Conservation (phyloP, 35 echinoderm and acorn worm species). For the Acanthaster planci region DNA sequence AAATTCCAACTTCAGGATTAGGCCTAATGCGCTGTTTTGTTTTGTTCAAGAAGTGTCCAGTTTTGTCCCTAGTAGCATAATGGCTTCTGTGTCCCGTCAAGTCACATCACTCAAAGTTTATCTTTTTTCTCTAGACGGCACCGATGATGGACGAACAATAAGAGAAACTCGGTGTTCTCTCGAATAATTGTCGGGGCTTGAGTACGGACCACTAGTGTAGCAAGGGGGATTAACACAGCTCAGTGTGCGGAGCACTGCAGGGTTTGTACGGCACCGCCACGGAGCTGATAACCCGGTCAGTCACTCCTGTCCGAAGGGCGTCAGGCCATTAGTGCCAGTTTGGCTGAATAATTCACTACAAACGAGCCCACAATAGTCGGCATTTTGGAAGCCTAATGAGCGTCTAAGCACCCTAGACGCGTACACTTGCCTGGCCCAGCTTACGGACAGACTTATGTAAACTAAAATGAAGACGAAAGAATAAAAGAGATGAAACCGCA, state of each 20-base stretch:
- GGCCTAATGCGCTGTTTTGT: too few species aligned
- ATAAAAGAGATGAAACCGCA: neutral
- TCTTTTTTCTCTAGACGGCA: neutral
- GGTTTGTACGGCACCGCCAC: slow-evolving; percentile 9
- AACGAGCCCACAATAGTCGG: slow-evolving; percentile 13
- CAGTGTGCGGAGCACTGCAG: neutral
- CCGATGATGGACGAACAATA: neutral
- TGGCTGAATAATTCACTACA: neutral
- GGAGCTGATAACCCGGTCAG: slow-evolving; percentile 9
- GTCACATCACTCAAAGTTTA: slow-evolving; percentile 9
- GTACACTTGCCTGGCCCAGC: neutral
- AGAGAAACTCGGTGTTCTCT: neutral
- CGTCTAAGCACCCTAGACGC: slow-evolving; percentile 13
- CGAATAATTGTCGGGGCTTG: neutral
- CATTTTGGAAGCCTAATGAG: slow-evolving; percentile 14
- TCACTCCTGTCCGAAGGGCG: neutral
- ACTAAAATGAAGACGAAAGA: neutral
- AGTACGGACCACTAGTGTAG: neutral
- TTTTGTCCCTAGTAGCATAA: too few species aligned
- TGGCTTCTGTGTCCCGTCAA: neutral
- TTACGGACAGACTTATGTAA: too few species aligned
- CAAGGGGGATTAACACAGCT: slow-evolving; percentile 3
- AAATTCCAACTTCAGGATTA: too few species aligned
- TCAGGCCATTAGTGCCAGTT: slow-evolving; percentile 15
- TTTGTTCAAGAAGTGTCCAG: too few species aligned